These are phyloP conservation scores for Syndactyla subalaris DNA, from an alignment of 2,797 vertebrate species.

Conservation along the genomic window DNA sequence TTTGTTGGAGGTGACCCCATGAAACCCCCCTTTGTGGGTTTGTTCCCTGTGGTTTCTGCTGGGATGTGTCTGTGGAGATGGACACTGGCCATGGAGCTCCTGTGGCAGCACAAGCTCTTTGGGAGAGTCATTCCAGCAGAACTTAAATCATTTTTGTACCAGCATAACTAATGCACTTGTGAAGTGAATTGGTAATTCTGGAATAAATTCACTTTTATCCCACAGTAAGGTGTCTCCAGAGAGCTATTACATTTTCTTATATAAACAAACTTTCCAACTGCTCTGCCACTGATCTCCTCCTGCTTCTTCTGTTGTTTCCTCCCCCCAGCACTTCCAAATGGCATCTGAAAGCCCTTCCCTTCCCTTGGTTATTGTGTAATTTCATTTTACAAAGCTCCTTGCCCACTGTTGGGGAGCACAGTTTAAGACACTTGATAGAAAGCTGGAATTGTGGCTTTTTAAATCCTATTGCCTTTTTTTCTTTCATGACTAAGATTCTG, in stretches of 20 bases:
- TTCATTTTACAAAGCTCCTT: not conserved
- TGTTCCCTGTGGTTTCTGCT: not conserved
- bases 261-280: slow-evolving; percentile 38
- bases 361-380: not conserved
- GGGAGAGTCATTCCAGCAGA: not conserved
- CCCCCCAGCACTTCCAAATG: not conserved
- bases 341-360: not conserved
- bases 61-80: not conserved
- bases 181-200: not conserved
- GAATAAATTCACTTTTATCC: slow-evolving; percentile 46
- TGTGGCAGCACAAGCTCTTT: not conserved
- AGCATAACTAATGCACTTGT: not conserved
- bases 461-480: not conserved
- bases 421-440: not conserved
- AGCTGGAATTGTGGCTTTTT: not conserved
- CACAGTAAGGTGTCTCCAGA: slow-evolving; percentile 43
- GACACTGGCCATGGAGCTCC: not conserved
- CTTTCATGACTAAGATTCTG: not conserved
- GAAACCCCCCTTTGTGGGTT: not conserved
- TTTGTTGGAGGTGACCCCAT: not conserved
- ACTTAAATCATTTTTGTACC: not conserved
- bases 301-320: slow-evolving; percentile 43
- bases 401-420: not conserved
- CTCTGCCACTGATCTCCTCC: slow-evolving; percentile 35
- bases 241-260: slow-evolving; percentile 49